These are phyloP conservation scores for Lanius ludovicianus DNA, from an alignment of 2,113 vertebrate species.

Conservation along the genomic window DNA sequence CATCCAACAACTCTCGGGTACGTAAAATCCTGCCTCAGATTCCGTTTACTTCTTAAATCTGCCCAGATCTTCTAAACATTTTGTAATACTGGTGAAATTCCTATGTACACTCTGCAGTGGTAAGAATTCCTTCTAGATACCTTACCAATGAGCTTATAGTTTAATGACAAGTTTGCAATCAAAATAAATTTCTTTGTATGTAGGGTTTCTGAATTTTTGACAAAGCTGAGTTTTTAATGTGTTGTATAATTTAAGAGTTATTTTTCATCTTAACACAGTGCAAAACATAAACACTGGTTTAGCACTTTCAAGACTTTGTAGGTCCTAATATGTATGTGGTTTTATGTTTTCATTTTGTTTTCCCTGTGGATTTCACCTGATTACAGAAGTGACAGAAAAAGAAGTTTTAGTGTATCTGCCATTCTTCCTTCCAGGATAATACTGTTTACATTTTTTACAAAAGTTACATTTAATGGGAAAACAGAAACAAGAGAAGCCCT, in stretches of 20 bases:
- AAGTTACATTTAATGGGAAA: background rate
- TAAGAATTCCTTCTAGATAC: background rate
- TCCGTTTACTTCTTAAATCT: background rate
- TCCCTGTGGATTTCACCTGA: background rate
- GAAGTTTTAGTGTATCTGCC: background rate
- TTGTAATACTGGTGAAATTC: background rate
- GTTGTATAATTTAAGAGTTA: background rate
- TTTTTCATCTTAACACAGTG: background rate
- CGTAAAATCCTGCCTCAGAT: background rate
- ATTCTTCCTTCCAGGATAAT: background rate
- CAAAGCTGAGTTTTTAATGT: background rate
- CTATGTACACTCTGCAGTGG: background rate
- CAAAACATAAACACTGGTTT: background rate
- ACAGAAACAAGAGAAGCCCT: background rate
- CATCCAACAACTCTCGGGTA: background rate
- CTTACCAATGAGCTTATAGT: background rate
- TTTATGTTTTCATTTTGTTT: background rate
- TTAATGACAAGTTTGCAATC: background rate
- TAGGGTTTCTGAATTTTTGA: background rate
- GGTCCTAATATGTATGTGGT: background rate
- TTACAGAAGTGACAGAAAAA: background rate
- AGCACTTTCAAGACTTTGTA: background rate
- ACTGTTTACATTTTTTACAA: background rate
- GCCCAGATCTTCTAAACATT: background rate
- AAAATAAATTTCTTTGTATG: background rate